Evolutionary conservation across 2,113 vertebrate species (phyloP), one percentile per base, ranked within the genome.

Genomic region (Glaucomys volans): DNA sequence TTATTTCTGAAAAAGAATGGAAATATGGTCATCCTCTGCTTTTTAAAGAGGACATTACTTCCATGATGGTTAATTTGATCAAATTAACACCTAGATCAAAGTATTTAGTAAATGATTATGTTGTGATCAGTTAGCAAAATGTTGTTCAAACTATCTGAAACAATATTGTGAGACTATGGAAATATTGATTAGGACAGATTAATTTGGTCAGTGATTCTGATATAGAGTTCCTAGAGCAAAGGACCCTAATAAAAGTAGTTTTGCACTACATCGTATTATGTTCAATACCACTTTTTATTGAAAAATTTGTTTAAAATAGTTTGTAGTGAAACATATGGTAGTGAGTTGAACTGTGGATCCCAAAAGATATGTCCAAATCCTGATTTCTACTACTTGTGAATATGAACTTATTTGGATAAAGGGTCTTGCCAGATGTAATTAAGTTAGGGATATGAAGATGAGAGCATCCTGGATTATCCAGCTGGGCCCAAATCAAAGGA

Each of bases 261-360:
- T 96, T 83, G 30, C 62, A 32, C 14, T 92, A 14, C 37, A 18
- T 62, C 59, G 30, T 66, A 86, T 62, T 90, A 4, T 83, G 4
- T 71, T 95, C 40, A 35, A 22, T 30, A 42, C 35, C 50, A 74
- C 22, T 87, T 94, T 87, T 88, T 11, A 69, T 47, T 40, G 7
- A 81, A 95, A 77, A 62, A 40, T 71, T 47, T 71, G 1, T 79
- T 90, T 87, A 87, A 87, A 94, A 87, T 84, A 90, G 89, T 80
- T 83, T 84, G 5, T 86, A 57, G 76, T 75, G 2, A 94, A 84
- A 54, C 20, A 42, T 72, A 42, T 22, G 17, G 1, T 71, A 80
- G n/a, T 82, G n/a, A 16, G 1, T 77, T 91, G 3, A 81, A 28
- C 59, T 91, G 50, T 75, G 28, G 1, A 9, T 18, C 18, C 24